These are phyloP conservation scores for Isichthys henryi DNA, from an alignment of 2,113 vertebrate genomes.

Conservation along the genomic window DNA sequence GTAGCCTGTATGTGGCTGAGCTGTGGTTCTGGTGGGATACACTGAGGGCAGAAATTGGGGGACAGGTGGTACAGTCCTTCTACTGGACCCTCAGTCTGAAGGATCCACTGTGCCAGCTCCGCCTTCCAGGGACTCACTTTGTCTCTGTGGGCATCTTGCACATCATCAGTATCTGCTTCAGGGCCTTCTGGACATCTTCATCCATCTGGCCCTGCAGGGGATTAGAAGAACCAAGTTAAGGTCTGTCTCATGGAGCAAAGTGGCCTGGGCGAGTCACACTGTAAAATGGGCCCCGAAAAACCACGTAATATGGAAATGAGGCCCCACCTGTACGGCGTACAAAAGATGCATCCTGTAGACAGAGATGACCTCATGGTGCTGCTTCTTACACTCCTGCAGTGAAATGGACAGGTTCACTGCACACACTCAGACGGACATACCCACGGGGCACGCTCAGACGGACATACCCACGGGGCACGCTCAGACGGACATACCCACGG, in stretches of 20 bases:
- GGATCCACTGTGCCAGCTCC: background rate
- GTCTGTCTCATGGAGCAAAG: background rate
- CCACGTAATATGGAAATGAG: background rate
- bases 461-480: background rate
- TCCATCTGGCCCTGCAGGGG: conserved; percentile 90
- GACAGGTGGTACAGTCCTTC: background rate
- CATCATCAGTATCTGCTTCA: conserved; percentile 95
- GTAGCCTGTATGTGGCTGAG: background rate
- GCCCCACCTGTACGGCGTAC: conserved; percentile 89
- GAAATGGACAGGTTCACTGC: background rate
- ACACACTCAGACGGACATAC: background rate
- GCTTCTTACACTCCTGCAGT: conserved; percentile 86
- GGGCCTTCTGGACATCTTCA: conserved; percentile 94
- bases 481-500: background rate
- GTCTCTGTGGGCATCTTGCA: conserved; percentile 86
- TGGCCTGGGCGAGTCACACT: background rate
- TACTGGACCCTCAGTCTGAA: background rate
- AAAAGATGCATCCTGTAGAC: conserved; percentile 98
- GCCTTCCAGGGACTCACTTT: conserved; percentile 57
- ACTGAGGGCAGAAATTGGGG: background rate
- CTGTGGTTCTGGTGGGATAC: background rate
- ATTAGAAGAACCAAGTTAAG: background rate
- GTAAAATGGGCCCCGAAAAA: background rate
- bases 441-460: background rate
- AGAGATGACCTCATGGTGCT: conserved; percentile 85